Evolutionary conservation across 2,797 vertebrate species (phyloP).

Genomic region (Morus bassanus): DNA sequence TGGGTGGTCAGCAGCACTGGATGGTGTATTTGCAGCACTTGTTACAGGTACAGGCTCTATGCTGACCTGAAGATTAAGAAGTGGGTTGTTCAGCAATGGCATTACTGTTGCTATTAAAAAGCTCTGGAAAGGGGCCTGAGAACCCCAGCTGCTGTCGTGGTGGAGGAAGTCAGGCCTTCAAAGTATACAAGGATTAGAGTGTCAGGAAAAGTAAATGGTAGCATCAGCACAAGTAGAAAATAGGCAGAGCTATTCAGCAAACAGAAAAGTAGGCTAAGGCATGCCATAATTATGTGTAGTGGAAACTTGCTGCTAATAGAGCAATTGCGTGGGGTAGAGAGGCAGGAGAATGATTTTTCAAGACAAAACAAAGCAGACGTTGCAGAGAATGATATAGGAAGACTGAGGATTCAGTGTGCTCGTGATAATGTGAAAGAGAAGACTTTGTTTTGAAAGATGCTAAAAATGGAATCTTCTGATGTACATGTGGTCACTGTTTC

Average conservation of each 20-base stretch:
- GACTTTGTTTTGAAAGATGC: conserved; percentile 59
- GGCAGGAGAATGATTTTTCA: conserved; percentile 60
- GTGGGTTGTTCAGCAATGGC: conserved; percentile 66
- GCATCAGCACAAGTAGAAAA: conserved; percentile 77
- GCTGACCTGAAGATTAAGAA: conserved; percentile 75
- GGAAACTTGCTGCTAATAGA: conserved; percentile 72
- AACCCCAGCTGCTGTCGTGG: conserved; percentile 69
- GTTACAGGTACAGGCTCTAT: conserved; percentile 60
- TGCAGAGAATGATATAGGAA: conserved; percentile 57
- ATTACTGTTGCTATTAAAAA: conserved; percentile 76
- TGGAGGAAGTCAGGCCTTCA: conserved; percentile 76
- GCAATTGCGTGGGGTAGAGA: conserved; percentile 41
- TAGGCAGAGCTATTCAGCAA: conserved; percentile 76
- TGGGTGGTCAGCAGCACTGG: conserved; percentile 50
- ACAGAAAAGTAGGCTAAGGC: conserved; percentile 77
- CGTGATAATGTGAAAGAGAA: conserved; percentile 58
- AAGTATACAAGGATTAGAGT: conserved; percentile 75
- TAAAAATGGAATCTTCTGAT: conserved; percentile 69
- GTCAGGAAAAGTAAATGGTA: conserved; percentile 77
- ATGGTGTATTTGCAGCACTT: conserved; percentile 50
- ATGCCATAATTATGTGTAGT: conserved; percentile 73
- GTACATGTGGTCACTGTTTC: conserved; percentile 65
- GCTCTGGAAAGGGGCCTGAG: conserved; percentile 71
- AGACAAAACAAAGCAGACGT: conserved; percentile 66
- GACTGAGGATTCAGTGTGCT: conserved; percentile 53